Conservation (phyloP, 2,888 invertebrate genomes). For the Rhyacophila evoluta region DNA sequence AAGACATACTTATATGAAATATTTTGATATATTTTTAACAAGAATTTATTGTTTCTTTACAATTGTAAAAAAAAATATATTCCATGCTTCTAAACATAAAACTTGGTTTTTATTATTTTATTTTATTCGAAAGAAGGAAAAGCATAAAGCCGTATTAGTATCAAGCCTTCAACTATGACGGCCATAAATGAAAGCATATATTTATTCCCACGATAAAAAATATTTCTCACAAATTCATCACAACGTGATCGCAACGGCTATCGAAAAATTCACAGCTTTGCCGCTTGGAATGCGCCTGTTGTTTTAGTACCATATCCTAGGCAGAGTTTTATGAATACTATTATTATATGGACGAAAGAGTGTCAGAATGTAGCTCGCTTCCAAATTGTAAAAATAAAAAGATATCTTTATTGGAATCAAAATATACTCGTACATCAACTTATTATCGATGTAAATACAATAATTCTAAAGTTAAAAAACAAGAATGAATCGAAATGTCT, state of each 20-base stretch:
- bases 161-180: background rate
- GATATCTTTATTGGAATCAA: background rate
- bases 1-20: no score
- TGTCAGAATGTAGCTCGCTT: background rate
- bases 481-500: no score
- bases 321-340: background rate
- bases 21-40: background rate
- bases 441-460: no score
- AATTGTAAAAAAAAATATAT: background rate
- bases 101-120: background rate
- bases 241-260: background rate
- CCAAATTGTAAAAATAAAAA: background rate
- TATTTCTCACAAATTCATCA: conserved; percentile 12
- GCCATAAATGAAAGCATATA: background rate
- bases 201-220: conserved; percentile 5
- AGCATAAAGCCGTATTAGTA: background rate
- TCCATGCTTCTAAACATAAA: background rate
- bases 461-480: no score
- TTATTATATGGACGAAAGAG: background rate
- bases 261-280: conserved; percentile 13
- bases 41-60: background rate
- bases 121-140: background rate
- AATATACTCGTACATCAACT: background rate
- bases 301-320: conserved; percentile 10
- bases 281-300: background rate